Percentiles rank a stretch among this genome's conserved stretches.
Conservation (phyloP, 2,888 invertebrate genomes). For the Callimorpha dominula region DNA sequence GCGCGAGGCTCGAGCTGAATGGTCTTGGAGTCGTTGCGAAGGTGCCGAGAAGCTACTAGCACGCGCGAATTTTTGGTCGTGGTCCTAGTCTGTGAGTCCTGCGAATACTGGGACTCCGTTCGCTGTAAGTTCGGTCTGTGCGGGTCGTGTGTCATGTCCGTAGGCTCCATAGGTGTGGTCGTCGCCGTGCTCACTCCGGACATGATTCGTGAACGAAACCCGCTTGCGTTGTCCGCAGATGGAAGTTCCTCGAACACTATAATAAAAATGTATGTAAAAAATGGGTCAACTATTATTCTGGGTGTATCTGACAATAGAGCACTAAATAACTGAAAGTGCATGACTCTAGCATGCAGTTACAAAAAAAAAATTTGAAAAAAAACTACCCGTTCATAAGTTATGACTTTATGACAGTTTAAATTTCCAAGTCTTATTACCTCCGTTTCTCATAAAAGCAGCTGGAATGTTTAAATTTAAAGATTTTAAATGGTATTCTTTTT, state of each 20-base stretch:
- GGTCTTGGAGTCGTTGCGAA: slow-evolving; percentile 88
- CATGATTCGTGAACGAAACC: slow-evolving; percentile 75
- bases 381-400: no score
- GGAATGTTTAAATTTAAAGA: no score
- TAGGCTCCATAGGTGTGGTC: slow-evolving; percentile 72
- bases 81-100: slow-evolving; percentile 62
- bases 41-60: slow-evolving; percentile 84
- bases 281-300: no score
- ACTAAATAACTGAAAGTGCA: no score
- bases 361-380: no score
- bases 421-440: no score
- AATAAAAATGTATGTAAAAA: slow-evolving; percentile 27
- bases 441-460: no score
- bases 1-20: slow-evolving; percentile 88
- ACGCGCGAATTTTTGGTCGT: slow-evolving; percentile 73
- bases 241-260: slow-evolving; percentile 92
- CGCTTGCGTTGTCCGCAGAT: slow-evolving; percentile 84
- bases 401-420: no score
- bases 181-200: slow-evolving; percentile 77
- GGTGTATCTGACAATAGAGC: no score
- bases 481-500: no score
- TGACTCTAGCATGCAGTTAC: no score
- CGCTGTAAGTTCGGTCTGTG: slow-evolving; percentile 67
- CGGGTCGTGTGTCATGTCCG: slow-evolving; percentile 36
- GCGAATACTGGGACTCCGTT: slow-evolving; percentile 80